phyloP scores from a whole-genome alignment of 2,888 invertebrate species.

The Adelphocoris suturalis region DNA sequence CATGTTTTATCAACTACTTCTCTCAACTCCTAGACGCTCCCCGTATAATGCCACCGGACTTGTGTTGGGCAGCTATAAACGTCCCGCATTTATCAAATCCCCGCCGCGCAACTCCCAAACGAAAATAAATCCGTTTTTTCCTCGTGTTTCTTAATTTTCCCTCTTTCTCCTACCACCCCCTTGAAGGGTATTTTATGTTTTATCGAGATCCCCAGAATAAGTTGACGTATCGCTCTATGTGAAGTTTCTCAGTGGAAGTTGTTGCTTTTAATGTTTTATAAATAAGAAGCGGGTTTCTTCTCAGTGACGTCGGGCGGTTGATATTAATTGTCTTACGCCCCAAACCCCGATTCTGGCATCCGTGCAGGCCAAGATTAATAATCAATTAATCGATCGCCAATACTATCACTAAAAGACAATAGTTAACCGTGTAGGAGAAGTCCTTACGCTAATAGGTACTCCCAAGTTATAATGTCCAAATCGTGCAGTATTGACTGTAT shows the following conservation, averaged over 20 bases:
- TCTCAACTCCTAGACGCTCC: slow-evolving; percentile 41
- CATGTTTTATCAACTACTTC: slow-evolving; percentile 64
- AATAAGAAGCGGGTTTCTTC: not conserved
- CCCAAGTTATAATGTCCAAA: no score
- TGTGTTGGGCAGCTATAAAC: slow-evolving; percentile 67
- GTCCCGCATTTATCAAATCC: slow-evolving; percentile 67
- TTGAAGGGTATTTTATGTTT: slow-evolving; percentile 36
- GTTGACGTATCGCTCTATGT: slow-evolving; percentile 10
- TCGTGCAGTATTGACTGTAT: no score
- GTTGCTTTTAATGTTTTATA: slow-evolving; percentile 48
- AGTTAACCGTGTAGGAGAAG: no score
- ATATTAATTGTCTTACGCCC: no score
- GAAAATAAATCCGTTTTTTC: slow-evolving; percentile 63
- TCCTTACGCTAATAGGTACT: no score
- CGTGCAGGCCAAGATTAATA: no score
- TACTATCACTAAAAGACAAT: no score
- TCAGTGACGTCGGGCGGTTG: not conserved
- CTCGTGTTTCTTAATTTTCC: slow-evolving; percentile 42
- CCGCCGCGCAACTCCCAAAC: slow-evolving; percentile 48
- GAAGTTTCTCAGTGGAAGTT: not conserved
- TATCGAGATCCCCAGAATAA: slow-evolving; percentile 37
- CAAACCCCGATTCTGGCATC: no score
- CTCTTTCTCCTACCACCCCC: not conserved
- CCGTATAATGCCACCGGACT: slow-evolving; percentile 55
- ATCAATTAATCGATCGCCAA: no score